Base-by-base conservation (phyloP, 2,888 invertebrate genomes). In the Drosophila anomelani region DNA sequence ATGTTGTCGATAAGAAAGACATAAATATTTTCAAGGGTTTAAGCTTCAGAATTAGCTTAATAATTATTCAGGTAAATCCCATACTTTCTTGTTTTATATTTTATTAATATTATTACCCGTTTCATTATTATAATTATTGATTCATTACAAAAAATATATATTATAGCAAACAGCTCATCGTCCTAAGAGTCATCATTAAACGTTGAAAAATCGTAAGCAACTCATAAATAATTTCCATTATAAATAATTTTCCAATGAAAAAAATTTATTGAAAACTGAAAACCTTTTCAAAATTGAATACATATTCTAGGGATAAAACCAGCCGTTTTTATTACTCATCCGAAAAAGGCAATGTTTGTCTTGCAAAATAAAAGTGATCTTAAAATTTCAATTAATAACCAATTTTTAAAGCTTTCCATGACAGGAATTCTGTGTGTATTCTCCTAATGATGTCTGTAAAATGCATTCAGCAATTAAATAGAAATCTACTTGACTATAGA, bases 401-500 rank as follows among this genome's bases (percentile, higher is more conserved):
- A 2, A 51, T 34, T 51, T 49, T 51, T 20, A 34, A 51, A 20
- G 20, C 15, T 51, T 51, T 51, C 20, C 34, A 15, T 34, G 29
- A 29, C 29, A 47, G 10, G 47, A 47, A n/a, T 47, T n/a, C n/a
- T 29, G 10, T 29, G 34, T 51, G 34, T 9, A 15, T 20, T 51
- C 34, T 34, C 9, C 34, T 20, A 51, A 34, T 34, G 34, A 34
- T 34, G 20, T 13, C 51, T 20, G 34, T 15, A 20, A 34, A 51
- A 34, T 57, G 49, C 58, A 58, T 34, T 23, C 17, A 49, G 23
- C 51, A 29, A 17, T 58, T 23, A 39, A 64, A 39, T 23, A 39
- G 23, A 41, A 32, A n/a, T 1, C 38, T 36, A 55, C 51, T 38
- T 59, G 69, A 68, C 38, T 69, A 29, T 29, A n/a, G 29, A 46